A percentile compares a stretch with the other conserved stretches of the same genome.
Conservation (phyloP, 1,140 invertebrate genomes). For the Drosophila kohkoa region DNA sequence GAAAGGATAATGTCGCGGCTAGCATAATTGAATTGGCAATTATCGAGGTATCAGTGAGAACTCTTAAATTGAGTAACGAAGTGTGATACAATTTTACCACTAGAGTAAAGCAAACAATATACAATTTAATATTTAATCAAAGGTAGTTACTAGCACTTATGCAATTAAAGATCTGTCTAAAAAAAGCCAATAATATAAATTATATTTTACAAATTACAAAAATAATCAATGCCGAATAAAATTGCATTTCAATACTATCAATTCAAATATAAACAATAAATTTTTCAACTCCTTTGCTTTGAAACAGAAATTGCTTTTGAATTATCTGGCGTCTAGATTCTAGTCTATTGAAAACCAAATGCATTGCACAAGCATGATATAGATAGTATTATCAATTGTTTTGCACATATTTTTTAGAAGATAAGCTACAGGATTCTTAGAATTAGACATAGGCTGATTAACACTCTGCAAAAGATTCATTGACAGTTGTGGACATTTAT, state of each 20-base stretch:
- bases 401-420: neutral
- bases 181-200: no score
- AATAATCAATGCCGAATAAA: no score
- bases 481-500: neutral
- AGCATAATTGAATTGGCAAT: neutral
- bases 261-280: no score
- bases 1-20: constrained; percentile 65
- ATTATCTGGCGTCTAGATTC: no score
- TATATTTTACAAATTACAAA: no score
- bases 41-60: neutral
- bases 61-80: neutral
- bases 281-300: no score
- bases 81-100: neutral
- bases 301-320: no score
- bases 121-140: no score
- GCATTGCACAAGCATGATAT: neutral
- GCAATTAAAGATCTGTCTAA: no score
- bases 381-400: constrained; percentile 7
- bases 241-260: no score
- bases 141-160: no score
- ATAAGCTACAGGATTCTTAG: neutral
- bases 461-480: constrained; percentile 5
- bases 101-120: no score
- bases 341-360: neutral
- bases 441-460: neutral